Evolutionary conservation across 2,888 invertebrate species (phyloP).

Genomic region (Patella caerulea): DNA sequence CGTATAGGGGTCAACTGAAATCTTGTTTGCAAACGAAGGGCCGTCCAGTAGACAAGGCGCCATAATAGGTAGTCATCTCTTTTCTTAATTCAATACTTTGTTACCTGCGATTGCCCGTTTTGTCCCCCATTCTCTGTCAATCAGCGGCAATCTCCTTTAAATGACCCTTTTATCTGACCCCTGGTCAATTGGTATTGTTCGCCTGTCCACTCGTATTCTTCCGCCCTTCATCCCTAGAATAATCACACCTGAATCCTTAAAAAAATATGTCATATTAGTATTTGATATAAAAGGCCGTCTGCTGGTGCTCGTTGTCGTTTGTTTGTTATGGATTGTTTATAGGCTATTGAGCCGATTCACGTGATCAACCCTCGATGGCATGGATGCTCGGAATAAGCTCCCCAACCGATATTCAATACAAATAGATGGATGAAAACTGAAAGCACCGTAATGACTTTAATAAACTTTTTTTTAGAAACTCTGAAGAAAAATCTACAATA

Average conservation of each 20-base stretch:
- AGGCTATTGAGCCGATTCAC: too few species aligned
- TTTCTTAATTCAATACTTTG: not conserved
- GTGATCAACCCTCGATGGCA: too few species aligned
- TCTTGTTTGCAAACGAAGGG: not conserved
- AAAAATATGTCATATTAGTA: conserved; percentile 4
- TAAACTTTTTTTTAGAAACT: too few species aligned
- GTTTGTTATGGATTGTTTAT: not conserved
- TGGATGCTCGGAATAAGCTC: too few species aligned
- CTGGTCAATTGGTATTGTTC: conserved; percentile 3
- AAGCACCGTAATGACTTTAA: too few species aligned
- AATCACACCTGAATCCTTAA: not conserved
- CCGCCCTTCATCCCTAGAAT: too few species aligned
- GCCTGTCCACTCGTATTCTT: not conserved
- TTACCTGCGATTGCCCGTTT: conserved; percentile 1
- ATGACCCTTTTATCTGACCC: not conserved
- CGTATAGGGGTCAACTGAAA: conserved; percentile 2
- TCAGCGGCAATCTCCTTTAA: not conserved
- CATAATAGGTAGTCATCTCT: not conserved
- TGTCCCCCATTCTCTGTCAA: not conserved
- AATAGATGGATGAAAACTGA: too few species aligned
- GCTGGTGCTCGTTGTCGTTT: not conserved
- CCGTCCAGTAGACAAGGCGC: not conserved
- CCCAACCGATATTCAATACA: too few species aligned
- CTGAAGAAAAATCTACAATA: too few species aligned
- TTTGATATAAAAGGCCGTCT: not conserved